Base-by-base conservation (phyloP, 2,797 vertebrate genomes). In the Leptodactylus fallax region DNA sequence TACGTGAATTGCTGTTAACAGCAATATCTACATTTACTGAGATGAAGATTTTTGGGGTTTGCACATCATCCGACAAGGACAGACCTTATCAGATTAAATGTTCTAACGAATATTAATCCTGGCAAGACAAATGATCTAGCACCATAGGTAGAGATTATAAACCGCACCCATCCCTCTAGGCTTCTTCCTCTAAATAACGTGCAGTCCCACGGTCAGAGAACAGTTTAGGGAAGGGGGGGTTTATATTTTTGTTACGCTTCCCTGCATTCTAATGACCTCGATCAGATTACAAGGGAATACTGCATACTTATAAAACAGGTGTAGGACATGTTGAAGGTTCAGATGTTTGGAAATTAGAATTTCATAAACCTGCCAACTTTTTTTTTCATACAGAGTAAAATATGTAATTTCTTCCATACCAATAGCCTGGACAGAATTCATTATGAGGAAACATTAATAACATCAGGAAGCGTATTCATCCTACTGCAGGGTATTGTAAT, bases 231-330 rank as follows among this genome's bases (percentile, higher is more conserved):
- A 4, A 4, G 36, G 36, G 36, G 36, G 74, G 72, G 11, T 21
- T 12, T 49, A 10, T 47, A 10, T 72, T 12, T 74, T 51, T 23
- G 51, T 23, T 77, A 23, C 13, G 21, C 74, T 53, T 77, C 49
- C 12, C 47, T 77, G n/a, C 13, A 53, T 77, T 53, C 74, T 74
- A 49, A 12, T 49, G 19, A 19, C 45, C 16, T 47, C 12, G 71
- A 21, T 74, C 71, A 74, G 45, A 49, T 74, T 74, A 49, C 71
- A 49, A 21, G 71, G 17, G 71, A 74, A 74, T 47, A 7, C 71
- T 19, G 17, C 16, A 11, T 47, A 49, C 36, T 74, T 74, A 74
- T 21, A 19, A 74, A 69, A 45, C 71, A 49, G 47, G 74, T 77
- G 21, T 23, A 51, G 74, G 74, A 53, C 74, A 23, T 77, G 49